Base-by-base conservation (phyloP, 2,113 vertebrate species). In the Triplophysa tibetana region DNA sequence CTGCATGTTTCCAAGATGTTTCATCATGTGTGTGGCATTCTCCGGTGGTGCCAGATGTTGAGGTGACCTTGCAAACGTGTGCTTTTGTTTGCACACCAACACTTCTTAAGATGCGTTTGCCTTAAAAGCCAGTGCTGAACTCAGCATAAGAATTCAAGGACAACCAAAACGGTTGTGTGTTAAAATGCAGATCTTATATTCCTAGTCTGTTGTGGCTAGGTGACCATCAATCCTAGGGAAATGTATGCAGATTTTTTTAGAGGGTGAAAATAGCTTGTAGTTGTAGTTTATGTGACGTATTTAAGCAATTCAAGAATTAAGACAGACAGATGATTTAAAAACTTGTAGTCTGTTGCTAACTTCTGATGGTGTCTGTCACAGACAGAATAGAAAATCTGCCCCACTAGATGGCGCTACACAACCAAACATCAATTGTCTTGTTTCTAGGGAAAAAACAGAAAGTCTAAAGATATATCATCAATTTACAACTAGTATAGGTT, bases 141-240 rank as follows among this genome's bases (percentile, higher is more conserved):
- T 74, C 70, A 74, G 70, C 70, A 74, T 45, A 43, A 74, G 70
- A 74, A 45, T 56, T 74, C 70, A 74, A 74, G 70, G 70, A 43
- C 56, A 1, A 8, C 13, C n/a, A 1, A 61, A 43, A 33, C 21
- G 9, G 13, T 61, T 6, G 54, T 6, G 54, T 1, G 26, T 23
- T 73, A 8, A 60, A 21, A 60, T 60, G 29, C 54, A 73, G 52
- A 8, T 43, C 21, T 41, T 23, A 33, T 60, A 61, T 45, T 74
- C 16, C 8, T 45, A 45, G 7, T 24, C 50, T 69, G 16, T 75
- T n/a, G 9, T 21, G 1, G 14, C 54, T 17, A 48, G 45, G 17
- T 58, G 5, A 52, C 16, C 3, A 74, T 24, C 48, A 21, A 63
- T 48, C 21, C 52, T 23, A 56, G 5, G 58, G 1, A 74, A 75